Conservation (phyloP, 2,888 invertebrate species). For the Diarsia mendica region DNA sequence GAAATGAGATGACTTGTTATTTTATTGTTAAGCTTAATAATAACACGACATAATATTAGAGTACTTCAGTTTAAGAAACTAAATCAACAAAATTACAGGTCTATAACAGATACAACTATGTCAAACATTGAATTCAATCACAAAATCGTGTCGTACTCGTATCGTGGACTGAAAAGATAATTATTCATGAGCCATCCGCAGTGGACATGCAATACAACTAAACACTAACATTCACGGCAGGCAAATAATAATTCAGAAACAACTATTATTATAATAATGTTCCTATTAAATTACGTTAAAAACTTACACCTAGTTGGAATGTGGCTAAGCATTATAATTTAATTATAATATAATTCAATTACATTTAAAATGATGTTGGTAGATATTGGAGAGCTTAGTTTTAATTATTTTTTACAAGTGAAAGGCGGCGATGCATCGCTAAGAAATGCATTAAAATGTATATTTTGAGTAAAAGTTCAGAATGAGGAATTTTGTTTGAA, state of each 20-base stretch:
- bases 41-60: background rate
- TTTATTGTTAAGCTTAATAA: background rate
- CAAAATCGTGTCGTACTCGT: conserved; percentile 39
- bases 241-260: conserved; percentile 55
- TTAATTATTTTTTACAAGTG: background rate
- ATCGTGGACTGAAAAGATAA: conserved; percentile 31
- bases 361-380: conserved; percentile 6
- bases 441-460: background rate
- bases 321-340: conserved; percentile 14
- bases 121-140: background rate
- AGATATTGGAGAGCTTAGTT: background rate
- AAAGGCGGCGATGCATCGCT: conserved; percentile 16
- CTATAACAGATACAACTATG: background rate
- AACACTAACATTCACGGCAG: conserved; percentile 45
- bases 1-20: background rate
- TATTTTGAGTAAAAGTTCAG: background rate
- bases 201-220: conserved; percentile 59
- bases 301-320: conserved; percentile 35
- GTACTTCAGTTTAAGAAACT: background rate
- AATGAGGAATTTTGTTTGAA: conserved; percentile 9
- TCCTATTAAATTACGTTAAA: conserved; percentile 53
- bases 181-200: conserved; percentile 55
- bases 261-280: conserved; percentile 36
- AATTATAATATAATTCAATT: conserved; percentile 37
- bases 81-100: background rate